phyloP scores from a whole-genome alignment of 2,888 invertebrate genomes.

The Griposia aprilina region DNA sequence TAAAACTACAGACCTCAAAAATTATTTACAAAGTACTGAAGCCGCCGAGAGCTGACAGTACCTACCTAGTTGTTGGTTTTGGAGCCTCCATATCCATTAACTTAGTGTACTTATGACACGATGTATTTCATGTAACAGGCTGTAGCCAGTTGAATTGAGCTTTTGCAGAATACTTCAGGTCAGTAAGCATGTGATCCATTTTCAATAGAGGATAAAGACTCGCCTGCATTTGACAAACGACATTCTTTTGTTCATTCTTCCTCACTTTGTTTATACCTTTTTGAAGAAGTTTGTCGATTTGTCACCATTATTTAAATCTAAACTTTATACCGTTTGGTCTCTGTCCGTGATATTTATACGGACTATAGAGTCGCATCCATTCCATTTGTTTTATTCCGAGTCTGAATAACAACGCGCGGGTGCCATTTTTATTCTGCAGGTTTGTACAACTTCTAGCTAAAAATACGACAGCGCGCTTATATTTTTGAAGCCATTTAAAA shows the following conservation, averaged over 20 bases:
- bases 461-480: slow-evolving; percentile 19
- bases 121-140: slow-evolving; percentile 16
- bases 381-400: slow-evolving; percentile 18
- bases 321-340: slow-evolving; percentile 42
- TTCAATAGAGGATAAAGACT: slow-evolving; percentile 22
- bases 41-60: no score
- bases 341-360: slow-evolving; percentile 30
- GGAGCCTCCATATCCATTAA: slow-evolving; percentile 4
- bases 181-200: slow-evolving; percentile 16
- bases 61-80: not conserved
- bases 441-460: slow-evolving; percentile 12
- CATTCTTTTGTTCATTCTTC: slow-evolving; percentile 44
- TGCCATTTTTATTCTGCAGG: slow-evolving; percentile 22
- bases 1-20: not conserved
- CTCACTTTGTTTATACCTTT: slow-evolving; percentile 54
- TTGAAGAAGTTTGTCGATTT: slow-evolving; percentile 58
- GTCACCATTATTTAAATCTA: slow-evolving; percentile 61
- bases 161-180: slow-evolving; percentile 19
- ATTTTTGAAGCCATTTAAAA: slow-evolving; percentile 49
- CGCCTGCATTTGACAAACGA: slow-evolving; percentile 34
- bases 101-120: not conserved
- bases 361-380: slow-evolving; percentile 14
- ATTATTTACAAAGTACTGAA: no score
- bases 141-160: slow-evolving; percentile 19
- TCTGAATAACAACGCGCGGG: slow-evolving; percentile 24